Base-by-base conservation (phyloP, 1,140 invertebrate species). In the Araneus ventricosus region DNA sequence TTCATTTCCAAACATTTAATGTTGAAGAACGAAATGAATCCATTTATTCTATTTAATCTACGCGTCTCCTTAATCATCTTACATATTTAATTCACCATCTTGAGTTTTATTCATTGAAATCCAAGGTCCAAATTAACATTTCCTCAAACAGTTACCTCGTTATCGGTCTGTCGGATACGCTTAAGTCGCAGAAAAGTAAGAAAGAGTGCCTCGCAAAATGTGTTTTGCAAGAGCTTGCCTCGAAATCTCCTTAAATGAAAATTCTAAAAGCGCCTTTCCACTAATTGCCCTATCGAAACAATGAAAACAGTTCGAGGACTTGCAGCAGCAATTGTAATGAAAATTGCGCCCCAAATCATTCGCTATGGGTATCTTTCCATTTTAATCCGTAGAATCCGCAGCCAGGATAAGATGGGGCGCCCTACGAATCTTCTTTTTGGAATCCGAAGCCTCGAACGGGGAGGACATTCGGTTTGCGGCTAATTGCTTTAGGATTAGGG, bases 401-500 rank as follows among this genome's bases (percentile, higher is more conserved):
- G 52, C 52, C 27, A 6, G 87, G 87, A 75, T 45, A 45, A 88
- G 63, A 75, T 24, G 24, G 80, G 2, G 45, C 39, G 45, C 41
- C 17, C n/a, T 10, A 24, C 14, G 39, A 22, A 10, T 27, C 45
- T 80, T 57, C 67, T 90, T 90, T 90, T 61, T 90, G 30, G 41
- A 59, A 59, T 27, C 7, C 39, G 17, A 22, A 59, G 87, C 61
- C n/a, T 27, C 85, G 34, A 34, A 57, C 70, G 41, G 70, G 34
- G 70, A 5, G 30, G 8, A 75, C 70, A 75, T 75, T 75, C 87
- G 88, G 88, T 90, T 80, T 80, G 88, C 30, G 88, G 37, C 88
- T 90, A 90, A 90, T 90, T 90, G 88, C 88, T 90, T 90, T 90
- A 79, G 88, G 88, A 90, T 90, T 90, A 90, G 75, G 70, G 88